These are phyloP conservation scores for Druceiella hillmani DNA, from an alignment of 2,888 invertebrate genomes.

Conservation along the genomic window DNA sequence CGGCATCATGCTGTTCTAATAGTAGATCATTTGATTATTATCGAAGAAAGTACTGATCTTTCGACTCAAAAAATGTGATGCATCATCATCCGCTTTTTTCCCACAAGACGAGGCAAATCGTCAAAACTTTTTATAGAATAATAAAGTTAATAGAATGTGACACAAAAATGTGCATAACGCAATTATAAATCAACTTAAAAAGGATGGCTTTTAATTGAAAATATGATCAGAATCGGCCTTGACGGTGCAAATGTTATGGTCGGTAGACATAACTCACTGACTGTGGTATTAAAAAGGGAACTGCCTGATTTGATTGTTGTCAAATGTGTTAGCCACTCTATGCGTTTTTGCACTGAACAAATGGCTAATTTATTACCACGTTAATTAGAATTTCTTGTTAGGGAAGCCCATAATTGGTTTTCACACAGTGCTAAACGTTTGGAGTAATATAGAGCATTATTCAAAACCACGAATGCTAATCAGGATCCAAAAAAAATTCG, in stretches of 20 bases:
- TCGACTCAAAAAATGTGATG: no score
- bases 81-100: no score
- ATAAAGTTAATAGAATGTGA: no score
- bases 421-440: conserved; percentile 24
- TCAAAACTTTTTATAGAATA: no score
- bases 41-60: no score
- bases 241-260: conserved; percentile 26
- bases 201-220: conserved; percentile 21
- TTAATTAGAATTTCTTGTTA: conserved; percentile 23
- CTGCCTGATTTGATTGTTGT: conserved; percentile 16
- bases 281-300: conserved; percentile 19
- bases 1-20: no score
- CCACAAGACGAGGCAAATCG: no score
- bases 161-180: no score
- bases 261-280: conserved; percentile 18
- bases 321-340: conserved; percentile 15
- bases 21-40: no score
- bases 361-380: conserved; percentile 16
- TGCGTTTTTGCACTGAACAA: conserved; percentile 18
- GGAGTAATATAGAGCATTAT: conserved; percentile 21
- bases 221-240: conserved; percentile 23
- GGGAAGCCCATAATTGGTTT: conserved; percentile 26
- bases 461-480: conserved; percentile 21
- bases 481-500: conserved; percentile 20
- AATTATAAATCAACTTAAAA: no score